Evolutionary conservation across 2,113 vertebrate species (phyloP), one percentile per base, ranked within the genome.

Genomic region (Alethe castanea): DNA sequence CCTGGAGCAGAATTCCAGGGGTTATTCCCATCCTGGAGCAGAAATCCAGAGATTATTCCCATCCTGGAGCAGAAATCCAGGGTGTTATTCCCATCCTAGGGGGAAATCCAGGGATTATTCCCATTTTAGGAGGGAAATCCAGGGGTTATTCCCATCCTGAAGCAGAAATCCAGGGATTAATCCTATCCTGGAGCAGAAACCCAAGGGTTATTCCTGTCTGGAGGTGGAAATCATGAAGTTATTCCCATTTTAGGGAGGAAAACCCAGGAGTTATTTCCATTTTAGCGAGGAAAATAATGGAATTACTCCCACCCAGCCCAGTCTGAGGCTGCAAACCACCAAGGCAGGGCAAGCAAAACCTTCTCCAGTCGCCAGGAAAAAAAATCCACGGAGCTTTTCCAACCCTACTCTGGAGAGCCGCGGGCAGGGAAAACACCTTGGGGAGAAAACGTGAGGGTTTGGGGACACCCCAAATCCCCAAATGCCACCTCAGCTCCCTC

Each of bases 331-430:
- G 24, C 40, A 31, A 67, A 33, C 11, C 62, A 47, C 47, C 12
- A 24, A 12, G 19, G 28, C 48, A 42, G 50, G 44, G 4, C 28
- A 11, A 56, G 47, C n/a, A 5, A 31, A 77, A 3, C 20, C 35
- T 35, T 13, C 48, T 23, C n/a, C 54, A 10, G 26, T 38, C 61
- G 16, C 31, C 40, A 2, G 45, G 19, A 7, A 25, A 24, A 24
- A 48, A 48, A 69, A 17, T 0, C 1, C 36, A 0, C 1, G 38
- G 42, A 73, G 13, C 47, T 22, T 29, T 56, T 61, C n/a, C 44
- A 23, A n/a, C 20, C 35, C 70, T 35, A 1, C 48, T 38, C 54
- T 25, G 8, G 40, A n/a, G 23, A 1, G 9, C 28, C 0, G 1
- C 5, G 8, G 62, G 48, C 33, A 44, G 42, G 45, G 42, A 35